Conservation (phyloP, 2,113 vertebrate genomes). For the Galeopterus variegatus region DNA sequence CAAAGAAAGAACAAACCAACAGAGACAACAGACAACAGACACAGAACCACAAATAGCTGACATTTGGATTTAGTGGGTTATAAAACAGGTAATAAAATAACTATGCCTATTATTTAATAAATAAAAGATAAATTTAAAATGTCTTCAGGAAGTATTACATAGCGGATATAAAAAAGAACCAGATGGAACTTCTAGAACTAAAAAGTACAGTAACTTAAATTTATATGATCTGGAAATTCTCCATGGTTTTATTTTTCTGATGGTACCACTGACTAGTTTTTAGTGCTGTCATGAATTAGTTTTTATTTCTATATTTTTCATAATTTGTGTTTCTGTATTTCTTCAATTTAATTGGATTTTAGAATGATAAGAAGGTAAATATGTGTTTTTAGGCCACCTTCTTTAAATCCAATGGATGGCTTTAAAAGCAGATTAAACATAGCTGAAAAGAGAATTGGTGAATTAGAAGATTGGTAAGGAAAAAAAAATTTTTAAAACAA, state of each 20-base stretch:
- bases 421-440: neutral
- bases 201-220: neutral
- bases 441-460: neutral
- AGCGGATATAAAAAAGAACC: neutral
- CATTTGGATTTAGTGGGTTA: neutral
- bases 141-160: neutral
- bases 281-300: neutral
- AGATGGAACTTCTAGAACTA: neutral
- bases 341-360: constrained; percentile 19
- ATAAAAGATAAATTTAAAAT: neutral
- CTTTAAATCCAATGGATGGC: neutral
- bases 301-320: neutral
- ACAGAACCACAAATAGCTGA: neutral
- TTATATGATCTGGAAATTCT: neutral
- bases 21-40: neutral
- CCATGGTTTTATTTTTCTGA: neutral
- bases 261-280: neutral
- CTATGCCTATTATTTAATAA: neutral
- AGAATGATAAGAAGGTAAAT: neutral
- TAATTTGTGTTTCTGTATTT: neutral
- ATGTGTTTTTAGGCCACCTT: neutral
- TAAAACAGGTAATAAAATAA: neutral
- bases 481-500: neutral
- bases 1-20: no score
- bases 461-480: neutral